A percentile compares a stretch with the other conserved stretches of the same genome.
phyloP scores from a whole-genome alignment of 2,113 vertebrate species.

The Syngnathoides biaculeatus region DNA sequence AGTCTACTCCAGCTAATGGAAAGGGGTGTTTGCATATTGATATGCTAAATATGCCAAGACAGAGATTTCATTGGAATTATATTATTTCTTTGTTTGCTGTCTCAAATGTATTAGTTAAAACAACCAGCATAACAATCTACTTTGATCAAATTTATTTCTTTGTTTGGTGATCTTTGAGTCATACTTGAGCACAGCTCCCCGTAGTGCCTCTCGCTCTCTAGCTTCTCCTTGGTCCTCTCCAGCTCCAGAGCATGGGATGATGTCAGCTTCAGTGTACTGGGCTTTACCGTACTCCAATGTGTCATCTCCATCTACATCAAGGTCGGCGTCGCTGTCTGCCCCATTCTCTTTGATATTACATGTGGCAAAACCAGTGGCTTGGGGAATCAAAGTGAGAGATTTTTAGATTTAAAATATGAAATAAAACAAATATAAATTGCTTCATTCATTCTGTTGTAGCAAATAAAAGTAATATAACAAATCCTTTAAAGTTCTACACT shows the following conservation, averaged over 20 bases:
- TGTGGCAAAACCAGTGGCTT: conserved; percentile 94
- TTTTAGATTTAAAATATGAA: not conserved
- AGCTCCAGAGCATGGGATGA: conserved; percentile 96
- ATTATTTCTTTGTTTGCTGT: not conserved
- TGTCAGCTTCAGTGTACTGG: conserved; percentile 97
- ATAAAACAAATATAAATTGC: not conserved
- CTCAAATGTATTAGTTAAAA: not conserved
- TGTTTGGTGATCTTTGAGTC: conserved; percentile 29
- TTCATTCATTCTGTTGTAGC: not conserved
- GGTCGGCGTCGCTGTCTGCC: conserved; percentile 93
- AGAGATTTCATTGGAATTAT: not conserved
- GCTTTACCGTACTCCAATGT: conserved; percentile 98
- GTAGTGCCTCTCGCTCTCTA: conserved; percentile 93
- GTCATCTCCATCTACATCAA: conserved; percentile 98
- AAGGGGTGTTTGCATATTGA: not conserved
- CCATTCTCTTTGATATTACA: conserved; percentile 95
- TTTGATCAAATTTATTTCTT: no score
- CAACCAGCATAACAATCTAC: not conserved
- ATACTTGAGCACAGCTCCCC: conserved; percentile 96
- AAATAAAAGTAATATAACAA: not conserved
- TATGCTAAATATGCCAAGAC: not conserved
- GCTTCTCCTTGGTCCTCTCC: conserved; percentile 97
- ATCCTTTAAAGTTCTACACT: not conserved
- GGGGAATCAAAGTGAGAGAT: not conserved
- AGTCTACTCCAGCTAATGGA: not conserved